A percentile compares a stretch with the other conserved stretches of the same genome.
phyloP scores from a whole-genome alignment of 2,797 vertebrate genomes.

The Spinus olivaceus region DNA sequence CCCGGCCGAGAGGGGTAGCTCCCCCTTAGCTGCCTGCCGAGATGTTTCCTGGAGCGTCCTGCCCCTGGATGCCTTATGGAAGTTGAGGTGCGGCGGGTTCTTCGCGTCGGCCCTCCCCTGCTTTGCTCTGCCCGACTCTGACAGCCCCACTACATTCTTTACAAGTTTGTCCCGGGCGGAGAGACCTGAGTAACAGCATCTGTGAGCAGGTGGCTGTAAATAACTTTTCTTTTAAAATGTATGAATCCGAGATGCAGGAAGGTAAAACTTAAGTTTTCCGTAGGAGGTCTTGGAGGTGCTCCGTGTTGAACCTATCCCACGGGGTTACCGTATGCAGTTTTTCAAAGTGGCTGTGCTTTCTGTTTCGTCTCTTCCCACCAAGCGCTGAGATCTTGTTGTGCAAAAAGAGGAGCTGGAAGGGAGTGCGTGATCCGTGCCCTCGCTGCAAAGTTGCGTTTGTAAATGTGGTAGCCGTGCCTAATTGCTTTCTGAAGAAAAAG shows the following conservation, averaged over 20 bases:
- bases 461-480: rapidly evolving
- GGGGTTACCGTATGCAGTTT: rapidly evolving
- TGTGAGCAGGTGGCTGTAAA: not conserved
- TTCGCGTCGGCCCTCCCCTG: no score
- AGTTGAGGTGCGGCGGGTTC: not conserved
- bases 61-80: not conserved
- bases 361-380: rapidly evolving
- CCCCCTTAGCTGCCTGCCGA: no score
- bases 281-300: not conserved
- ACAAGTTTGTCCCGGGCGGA: no score
- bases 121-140: no score
- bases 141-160: not conserved
- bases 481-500: not conserved
- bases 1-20: rapidly evolving
- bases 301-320: rapidly evolving
- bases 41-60: not conserved
- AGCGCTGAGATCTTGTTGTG: no score
- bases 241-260: rapidly evolving
- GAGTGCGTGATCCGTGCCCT: rapidly evolving
- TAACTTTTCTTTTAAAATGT: not conserved
- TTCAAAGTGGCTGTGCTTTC: not conserved
- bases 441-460: not conserved
- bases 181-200: not conserved
- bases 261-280: not conserved
- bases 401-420: no score